Base-by-base conservation (phyloP, 2,797 vertebrate genomes). In the Paramormyrops hopkinsi region DNA sequence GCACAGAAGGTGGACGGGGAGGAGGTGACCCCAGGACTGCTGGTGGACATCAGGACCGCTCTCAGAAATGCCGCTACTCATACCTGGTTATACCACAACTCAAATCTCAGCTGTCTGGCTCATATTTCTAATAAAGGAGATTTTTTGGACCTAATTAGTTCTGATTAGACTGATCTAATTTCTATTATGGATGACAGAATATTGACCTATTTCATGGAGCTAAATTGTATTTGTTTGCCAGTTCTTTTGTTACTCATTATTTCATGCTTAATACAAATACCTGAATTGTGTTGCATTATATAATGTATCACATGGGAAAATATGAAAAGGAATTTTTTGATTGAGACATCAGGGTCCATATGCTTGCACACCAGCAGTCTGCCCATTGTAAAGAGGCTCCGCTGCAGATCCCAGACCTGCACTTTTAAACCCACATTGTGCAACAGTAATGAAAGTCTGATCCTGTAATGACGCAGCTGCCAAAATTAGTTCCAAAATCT, bases 1-100 rank as follows among this genome's bases (percentile, higher is more conserved):
- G 94, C 93, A 94, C 93, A 87, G 93, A 84, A 76, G 92, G 92
- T 91, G 9, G 88, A 93, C 84, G 87, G 91, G 91, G 91, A 94
- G 93, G 94, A 94, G 95, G 94, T 93, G 91, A 91, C 90, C 90
- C 91, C 48, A 73, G 22, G 2, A 17, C 3, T 41, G 7, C 11
- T 22, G 46, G 48, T 56, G 17, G 62, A 29, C 37, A 22, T 48
- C 9, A 69, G 12, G 37, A 33, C n/a, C 1, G n/a, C 41, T 25
- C 22, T 50, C 25, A 25, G 19, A 62, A 50, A 33, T 44, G 19
- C 56, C 62, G 37, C 9, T 73, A 12, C 19, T 82, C 9, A 46
- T 82, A 37, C 8, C 14, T 62, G 56, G 44, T 48, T 8, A n/a
- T 87, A 50, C 37, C 41, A 46, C 56, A 33, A n/a, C 29, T 41